A percentile compares a stretch with the other conserved stretches of the same genome.
phyloP scores from a whole-genome alignment of 2,113 vertebrate species.

The Crotalus tigris region DNA sequence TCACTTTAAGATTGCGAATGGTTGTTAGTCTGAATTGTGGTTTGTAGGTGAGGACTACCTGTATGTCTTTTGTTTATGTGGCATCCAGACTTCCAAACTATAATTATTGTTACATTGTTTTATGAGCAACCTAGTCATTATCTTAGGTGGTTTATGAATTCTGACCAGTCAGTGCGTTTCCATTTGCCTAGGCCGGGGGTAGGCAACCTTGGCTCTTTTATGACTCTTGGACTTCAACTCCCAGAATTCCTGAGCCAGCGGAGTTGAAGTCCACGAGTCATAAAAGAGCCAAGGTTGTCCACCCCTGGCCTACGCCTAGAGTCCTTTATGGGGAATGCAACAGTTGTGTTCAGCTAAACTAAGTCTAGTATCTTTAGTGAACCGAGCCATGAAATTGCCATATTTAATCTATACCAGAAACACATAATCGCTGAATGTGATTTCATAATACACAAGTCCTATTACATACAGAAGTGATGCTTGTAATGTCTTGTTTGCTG shows the following conservation, averaged over 20 bases:
- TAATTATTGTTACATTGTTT: not conserved
- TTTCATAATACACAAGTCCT: not conserved
- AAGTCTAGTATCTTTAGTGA: not conserved
- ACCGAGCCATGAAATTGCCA: not conserved
- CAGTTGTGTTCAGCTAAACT: not conserved
- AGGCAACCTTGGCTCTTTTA: too few relatives aligned
- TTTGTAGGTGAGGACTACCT: not conserved
- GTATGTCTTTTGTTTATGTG: not conserved
- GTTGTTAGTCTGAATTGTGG: not conserved
- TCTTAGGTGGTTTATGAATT: not conserved
- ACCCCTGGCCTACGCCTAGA: not conserved
- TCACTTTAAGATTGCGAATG: not conserved
- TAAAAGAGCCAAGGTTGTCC: too few relatives aligned
- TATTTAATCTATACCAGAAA: not conserved
- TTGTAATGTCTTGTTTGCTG: not conserved
- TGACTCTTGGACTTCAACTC: too few relatives aligned
- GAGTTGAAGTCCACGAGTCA: too few relatives aligned
- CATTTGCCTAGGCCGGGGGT: not conserved
- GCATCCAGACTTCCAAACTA: not conserved
- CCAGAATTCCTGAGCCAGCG: too few relatives aligned
- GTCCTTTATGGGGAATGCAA: not conserved
- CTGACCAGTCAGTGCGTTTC: not conserved
- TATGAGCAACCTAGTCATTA: not conserved
- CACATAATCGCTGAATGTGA: not conserved
- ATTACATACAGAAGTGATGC: not conserved